A percentile compares a stretch with the other conserved stretches of the same genome.
These are phyloP conservation scores for Pachliopta kotzebuea DNA, from an alignment of 2,888 invertebrate genomes.

Conservation along the genomic window DNA sequence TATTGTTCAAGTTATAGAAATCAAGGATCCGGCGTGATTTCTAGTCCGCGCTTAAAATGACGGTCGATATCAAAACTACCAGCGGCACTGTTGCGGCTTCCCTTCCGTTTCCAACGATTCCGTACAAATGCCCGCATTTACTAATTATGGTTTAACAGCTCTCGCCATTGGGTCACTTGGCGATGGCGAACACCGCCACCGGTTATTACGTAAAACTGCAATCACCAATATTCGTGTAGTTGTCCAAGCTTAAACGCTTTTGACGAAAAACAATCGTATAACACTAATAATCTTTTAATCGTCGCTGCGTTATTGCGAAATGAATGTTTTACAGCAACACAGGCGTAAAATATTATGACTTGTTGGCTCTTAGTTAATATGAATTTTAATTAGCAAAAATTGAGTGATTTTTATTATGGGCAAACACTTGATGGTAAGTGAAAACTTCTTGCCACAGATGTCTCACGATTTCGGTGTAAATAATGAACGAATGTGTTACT, in stretches of 20 bases:
- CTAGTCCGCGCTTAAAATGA: conserved; percentile 30
- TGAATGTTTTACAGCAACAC: too few relatives aligned
- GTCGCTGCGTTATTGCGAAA: too few relatives aligned
- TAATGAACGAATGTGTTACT: conserved; percentile 11
- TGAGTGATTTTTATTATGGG: too few relatives aligned
- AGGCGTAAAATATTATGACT: too few relatives aligned
- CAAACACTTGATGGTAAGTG: too few relatives aligned
- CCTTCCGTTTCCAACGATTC: conserved; percentile 53
- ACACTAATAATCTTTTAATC: too few relatives aligned
- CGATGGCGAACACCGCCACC: conserved; percentile 35
- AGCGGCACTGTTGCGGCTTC: conserved; percentile 50
- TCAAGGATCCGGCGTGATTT: conserved; percentile 14
- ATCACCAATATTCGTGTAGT: too few relatives aligned
- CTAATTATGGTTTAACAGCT: conserved; percentile 50
- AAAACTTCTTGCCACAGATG: too few relatives aligned
- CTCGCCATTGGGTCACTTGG: conserved; percentile 44
- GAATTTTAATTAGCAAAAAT: too few relatives aligned
- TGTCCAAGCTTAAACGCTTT: background rate
- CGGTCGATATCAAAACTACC: conserved; percentile 59
- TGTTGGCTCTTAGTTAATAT: too few relatives aligned
- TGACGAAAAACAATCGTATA: background rate
- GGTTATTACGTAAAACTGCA: background rate
- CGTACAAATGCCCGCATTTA: conserved; percentile 53
- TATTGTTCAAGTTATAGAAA: background rate
- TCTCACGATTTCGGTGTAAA: conserved; percentile 6